Base-by-base conservation (phyloP, 2,113 vertebrate species). In the Leucosticte australis region DNA sequence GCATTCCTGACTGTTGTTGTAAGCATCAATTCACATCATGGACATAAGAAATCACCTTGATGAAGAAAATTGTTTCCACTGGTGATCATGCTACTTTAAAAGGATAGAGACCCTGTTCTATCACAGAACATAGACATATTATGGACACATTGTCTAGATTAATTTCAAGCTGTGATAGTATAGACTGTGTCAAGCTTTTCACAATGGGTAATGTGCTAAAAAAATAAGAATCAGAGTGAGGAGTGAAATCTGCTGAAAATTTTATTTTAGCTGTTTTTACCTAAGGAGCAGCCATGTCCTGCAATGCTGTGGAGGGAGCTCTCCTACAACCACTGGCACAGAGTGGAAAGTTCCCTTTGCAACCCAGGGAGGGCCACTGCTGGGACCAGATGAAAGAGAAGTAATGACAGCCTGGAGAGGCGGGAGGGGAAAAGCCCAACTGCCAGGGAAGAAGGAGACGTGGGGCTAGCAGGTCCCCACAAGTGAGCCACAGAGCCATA, bases 401-500 rank as follows among this genome's bases (percentile, higher is more conserved):
- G 30, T 0, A 0, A 13, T 41, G 50, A 50, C 35, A 87, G 77
- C 68, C 37, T 37, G 67, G 41, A 84, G n/a, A 78, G 35, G 12
- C 17, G 1, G 4, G 23, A 7, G 28, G 22, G 13, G 17, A 20
- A 90, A 84, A 91, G 4, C 11, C 37, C 41, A 75, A 0, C 22
- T 60, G 41, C 55, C 49, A 53, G 14, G 8, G 44, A 14, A 75
- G 20, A 64, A 65, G 50, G 47, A 42, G 41, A 53, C 23, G 7
- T 1, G 3, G 39, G 42, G 5, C 31, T 64, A 46, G n/a, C n/a
- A 85, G 49, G 53, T 65, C 28, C 11, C 11, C 24, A 21, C 0
- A 5, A 53, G 31, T 3, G 9, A 81, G 27, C 11, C 46, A 59
- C 28, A 33, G 0, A 0, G 27, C 35, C 4, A 1, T 12, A 44